Evolutionary conservation across 1,140 invertebrate genomes (phyloP).

Genomic region (Sesamia nonagrioides): DNA sequence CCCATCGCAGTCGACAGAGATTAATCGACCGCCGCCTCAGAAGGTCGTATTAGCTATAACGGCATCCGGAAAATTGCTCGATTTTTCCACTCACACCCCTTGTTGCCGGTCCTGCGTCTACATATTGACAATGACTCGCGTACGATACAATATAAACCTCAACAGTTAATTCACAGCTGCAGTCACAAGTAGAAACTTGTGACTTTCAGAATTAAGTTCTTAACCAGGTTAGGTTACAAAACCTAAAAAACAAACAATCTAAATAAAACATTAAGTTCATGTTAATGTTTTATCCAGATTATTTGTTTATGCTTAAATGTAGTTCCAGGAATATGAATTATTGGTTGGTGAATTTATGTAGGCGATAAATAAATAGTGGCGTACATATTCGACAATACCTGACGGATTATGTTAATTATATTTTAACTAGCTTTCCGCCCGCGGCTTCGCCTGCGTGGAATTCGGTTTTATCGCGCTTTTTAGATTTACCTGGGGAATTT

Average conservation of each 20-base stretch:
- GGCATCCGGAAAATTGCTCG: slow-evolving; percentile 84
- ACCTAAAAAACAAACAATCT: too few relatives aligned
- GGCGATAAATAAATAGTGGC: slow-evolving; percentile 9
- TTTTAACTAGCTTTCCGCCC: too few relatives aligned
- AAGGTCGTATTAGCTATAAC: slow-evolving; percentile 84
- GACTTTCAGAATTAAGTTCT: too few relatives aligned
- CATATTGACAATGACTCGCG: slow-evolving; percentile 71
- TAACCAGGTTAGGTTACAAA: slow-evolving; percentile 24
- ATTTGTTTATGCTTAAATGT: slow-evolving; percentile 28
- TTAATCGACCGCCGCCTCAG: slow-evolving; percentile 78
- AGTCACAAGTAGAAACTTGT: neutral
- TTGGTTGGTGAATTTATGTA: slow-evolving; percentile 9
- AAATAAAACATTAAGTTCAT: too few relatives aligned
- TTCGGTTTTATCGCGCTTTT: too few relatives aligned
- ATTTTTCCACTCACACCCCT: slow-evolving; percentile 81
- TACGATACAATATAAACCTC: slow-evolving; percentile 34
- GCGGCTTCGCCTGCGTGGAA: too few relatives aligned
- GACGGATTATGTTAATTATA: slow-evolving; percentile 20
- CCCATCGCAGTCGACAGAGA: slow-evolving; percentile 81
- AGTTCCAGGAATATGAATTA: slow-evolving; percentile 22
- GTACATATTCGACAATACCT: slow-evolving; percentile 7
- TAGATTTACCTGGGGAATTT: too few relatives aligned
- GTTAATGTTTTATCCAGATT: slow-evolving; percentile 30
- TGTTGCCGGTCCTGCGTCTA: slow-evolving; percentile 74
- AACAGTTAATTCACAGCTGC: slow-evolving; percentile 6